A percentile compares a stretch with the other conserved stretches of the same genome.
Evolutionary conservation across 2,113 vertebrate genomes (phyloP).

Genomic region (Microcebus lehilahytsara): DNA sequence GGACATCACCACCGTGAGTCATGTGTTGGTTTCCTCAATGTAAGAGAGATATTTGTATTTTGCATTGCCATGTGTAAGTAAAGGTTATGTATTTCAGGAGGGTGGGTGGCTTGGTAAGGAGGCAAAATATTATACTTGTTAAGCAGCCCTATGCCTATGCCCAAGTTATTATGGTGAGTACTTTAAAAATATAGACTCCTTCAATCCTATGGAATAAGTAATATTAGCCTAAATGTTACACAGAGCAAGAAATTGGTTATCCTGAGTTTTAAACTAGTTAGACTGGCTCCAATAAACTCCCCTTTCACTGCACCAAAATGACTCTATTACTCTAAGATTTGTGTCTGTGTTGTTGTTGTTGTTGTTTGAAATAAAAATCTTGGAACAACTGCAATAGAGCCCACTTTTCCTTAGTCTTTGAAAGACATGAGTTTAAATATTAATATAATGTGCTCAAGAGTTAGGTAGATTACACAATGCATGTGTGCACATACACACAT

Average conservation of each 20-base stretch:
- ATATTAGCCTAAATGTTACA: neutral
- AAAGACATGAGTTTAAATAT: neutral
- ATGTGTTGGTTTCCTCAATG: slow-evolving; percentile 21
- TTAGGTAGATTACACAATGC: neutral
- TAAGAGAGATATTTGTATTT: neutral
- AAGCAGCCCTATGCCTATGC: neutral
- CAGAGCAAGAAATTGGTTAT: neutral
- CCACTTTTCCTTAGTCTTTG: neutral
- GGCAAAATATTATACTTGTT: neutral
- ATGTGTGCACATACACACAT: rapidly evolving
- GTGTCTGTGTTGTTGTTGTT: neutral
- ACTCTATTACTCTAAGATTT: neutral
- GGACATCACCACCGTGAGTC: neutral
- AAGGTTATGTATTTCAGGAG: neutral
- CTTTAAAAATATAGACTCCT: neutral
- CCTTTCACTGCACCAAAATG: neutral
- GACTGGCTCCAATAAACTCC: neutral
- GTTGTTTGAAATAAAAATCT: neutral
- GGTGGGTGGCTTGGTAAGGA: neutral
- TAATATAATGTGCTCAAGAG: neutral
- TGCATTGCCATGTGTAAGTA: neutral
- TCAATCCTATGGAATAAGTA: neutral
- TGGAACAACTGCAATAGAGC: neutral
- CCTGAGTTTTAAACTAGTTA: neutral
- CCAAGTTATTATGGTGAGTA: neutral